Base-by-base conservation (phyloP, 2,888 invertebrate genomes). In the Euproctis similis region DNA sequence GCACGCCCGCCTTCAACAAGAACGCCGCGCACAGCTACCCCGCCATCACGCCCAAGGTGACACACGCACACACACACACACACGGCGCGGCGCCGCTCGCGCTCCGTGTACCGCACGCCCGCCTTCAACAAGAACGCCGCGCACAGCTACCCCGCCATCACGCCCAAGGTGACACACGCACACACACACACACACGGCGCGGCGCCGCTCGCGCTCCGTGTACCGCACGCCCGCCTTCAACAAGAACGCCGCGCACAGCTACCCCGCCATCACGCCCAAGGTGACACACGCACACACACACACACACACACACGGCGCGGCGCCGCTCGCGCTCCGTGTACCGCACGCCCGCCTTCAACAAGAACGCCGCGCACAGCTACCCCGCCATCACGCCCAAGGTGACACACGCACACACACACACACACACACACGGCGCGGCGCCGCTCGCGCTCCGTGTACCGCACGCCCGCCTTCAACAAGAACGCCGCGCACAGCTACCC, bases 301-400 rank as follows among this genome's bases (percentile, higher is more conserved):
- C n/a, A n/a, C n/a, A n/a, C n/a, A n/a, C n/a, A n/a, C n/a, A n/a
- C 26, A 43, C 43, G 0, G 50, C 48, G 42, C 53, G 68, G 0
- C 64, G 73, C 0, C 71, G 65, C 9, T 73, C 75, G 12, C 66
- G 68, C 32, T 72, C 73, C 42, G 74, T 76, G 3, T 82, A 81
- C 62, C 57, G 61, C 26, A 84, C 84, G 10, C 85, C 85, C 6
- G 70, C 71, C 0, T 76, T 71, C 38, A 76, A 67, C 52, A 78
- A 71, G 60, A 69, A 60, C 22, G 42, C 64, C 0, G 22, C 0
- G 18, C 44, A 19, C 33, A 57, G 39, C 49, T 81, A 75, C 37
- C 81, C 84, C 0, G 59, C 59, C n/a, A 84, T 85, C 34, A 84
- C 84, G 1, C 84, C 84, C 2, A 84, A 85, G 71, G 84, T 81